phyloP scores from a whole-genome alignment of 2,797 vertebrate genomes.

The Scarus forsteni region DNA sequence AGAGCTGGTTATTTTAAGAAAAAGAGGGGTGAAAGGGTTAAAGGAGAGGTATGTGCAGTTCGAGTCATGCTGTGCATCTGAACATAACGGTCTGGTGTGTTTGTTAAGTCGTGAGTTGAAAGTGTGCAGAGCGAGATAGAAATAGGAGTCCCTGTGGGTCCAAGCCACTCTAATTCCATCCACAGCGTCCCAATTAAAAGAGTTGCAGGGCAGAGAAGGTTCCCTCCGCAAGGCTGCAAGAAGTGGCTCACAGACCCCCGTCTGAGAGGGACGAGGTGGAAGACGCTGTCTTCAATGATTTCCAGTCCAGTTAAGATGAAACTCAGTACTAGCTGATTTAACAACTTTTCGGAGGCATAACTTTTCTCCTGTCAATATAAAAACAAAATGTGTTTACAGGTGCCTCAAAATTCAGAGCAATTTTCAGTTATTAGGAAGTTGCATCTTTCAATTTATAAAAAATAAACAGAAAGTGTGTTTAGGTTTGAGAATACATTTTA shows the following conservation, averaged over 20 bases:
- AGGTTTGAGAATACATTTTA: slow-evolving; percentile 5
- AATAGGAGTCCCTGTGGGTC: slow-evolving; percentile 72
- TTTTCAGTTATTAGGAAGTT: not conserved
- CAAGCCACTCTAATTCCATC: slow-evolving; percentile 73
- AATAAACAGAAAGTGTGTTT: not conserved
- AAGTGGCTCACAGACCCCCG: slow-evolving; percentile 65
- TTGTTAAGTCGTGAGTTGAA: slow-evolving; percentile 64
- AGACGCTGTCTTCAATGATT: slow-evolving; percentile 58
- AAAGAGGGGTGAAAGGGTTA: slow-evolving; percentile 56
- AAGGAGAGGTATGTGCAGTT: slow-evolving; percentile 50
- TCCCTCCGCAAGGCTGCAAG: slow-evolving; percentile 54
- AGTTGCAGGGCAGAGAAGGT: slow-evolving; percentile 67
- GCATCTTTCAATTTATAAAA: slow-evolving; percentile 1
- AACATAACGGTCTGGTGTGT: slow-evolving; percentile 66
- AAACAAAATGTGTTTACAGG: not conserved
- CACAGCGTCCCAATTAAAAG: slow-evolving; percentile 79
- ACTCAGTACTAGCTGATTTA: slow-evolving; percentile 17
- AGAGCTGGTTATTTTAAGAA: slow-evolving; percentile 52
- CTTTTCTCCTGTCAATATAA: not conserved
- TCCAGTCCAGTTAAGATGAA: slow-evolving; percentile 11
- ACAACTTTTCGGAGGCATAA: not conserved
- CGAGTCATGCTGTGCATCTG: slow-evolving; percentile 55
- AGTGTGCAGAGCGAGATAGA: slow-evolving; percentile 63
- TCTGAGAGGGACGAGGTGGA: slow-evolving; percentile 43
- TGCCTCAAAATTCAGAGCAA: slow-evolving; percentile 11